Evolutionary conservation across 2,113 vertebrate genomes (phyloP).

Genomic region (Etheostoma cragini): DNA sequence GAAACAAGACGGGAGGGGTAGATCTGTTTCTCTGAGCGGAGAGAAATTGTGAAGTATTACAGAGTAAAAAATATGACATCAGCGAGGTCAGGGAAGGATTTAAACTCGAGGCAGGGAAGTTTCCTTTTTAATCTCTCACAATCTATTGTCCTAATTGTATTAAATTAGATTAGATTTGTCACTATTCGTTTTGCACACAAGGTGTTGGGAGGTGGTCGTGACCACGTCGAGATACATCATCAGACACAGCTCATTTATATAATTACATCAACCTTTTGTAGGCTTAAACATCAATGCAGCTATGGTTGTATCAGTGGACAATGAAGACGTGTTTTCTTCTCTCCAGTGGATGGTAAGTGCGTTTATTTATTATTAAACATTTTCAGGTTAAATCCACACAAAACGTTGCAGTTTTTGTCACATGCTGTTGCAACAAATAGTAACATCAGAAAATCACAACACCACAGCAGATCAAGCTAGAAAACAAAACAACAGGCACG

Average conservation of each 20-base stretch:
- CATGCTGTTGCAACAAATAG: too few relatives aligned
- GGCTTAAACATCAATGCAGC: background rate
- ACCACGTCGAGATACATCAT: background rate
- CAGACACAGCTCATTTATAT: background rate
- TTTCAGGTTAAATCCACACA: too few relatives aligned
- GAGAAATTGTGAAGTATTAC: conserved; percentile 3
- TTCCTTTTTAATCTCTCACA: background rate
- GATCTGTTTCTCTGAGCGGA: background rate
- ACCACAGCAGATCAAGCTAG: too few relatives aligned
- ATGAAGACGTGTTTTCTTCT: background rate
- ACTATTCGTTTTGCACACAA: background rate
- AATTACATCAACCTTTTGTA: background rate
- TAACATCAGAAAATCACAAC: too few relatives aligned
- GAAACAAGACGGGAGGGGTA: background rate
- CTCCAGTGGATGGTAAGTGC: background rate
- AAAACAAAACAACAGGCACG: too few relatives aligned
- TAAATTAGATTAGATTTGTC: background rate
- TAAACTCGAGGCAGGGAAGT: background rate
- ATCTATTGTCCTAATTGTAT: background rate
- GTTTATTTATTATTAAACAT: background rate
- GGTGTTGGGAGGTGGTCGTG: background rate
- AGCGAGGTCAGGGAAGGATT: conserved; percentile 24
- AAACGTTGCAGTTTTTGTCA: too few relatives aligned
- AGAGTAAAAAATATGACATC: background rate
- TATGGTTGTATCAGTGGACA: background rate